Evolutionary conservation across 2,797 vertebrate genomes (phyloP), one percentile per base, ranked within the genome.

Genomic region (Sebastiscus tertius): DNA sequence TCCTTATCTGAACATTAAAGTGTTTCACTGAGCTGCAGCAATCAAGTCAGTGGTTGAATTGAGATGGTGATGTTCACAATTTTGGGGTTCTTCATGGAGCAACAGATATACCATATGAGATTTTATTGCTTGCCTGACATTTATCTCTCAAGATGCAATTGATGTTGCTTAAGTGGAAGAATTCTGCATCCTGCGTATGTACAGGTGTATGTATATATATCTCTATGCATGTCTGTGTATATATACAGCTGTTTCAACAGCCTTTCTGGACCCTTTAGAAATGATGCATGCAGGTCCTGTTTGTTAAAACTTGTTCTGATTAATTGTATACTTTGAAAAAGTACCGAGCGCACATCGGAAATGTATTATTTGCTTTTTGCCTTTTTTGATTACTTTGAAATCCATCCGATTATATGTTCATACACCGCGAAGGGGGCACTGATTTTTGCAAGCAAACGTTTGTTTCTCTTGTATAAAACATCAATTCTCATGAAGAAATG

Each of bases 381-480:
- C 91, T 94, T 93, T 94, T 65, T 94, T 95, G 85, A 89, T 94
- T 94, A 84, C 77, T 91, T 95, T 94, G 72, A 93, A 93, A 92
- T 94, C 90, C 95, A 95, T 95, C 94, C 91, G 87, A 95, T 96
- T 49, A 93, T 87, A 79, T 87, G 83, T 95, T 90, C 92, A 92
- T 83, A 95, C 87, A 94, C 95, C 95, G 94, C 92, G 88, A 95
- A 93, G 86, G 90, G 88, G 91, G 90, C 89, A 92, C 89, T 39
- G 84, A 84, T 84, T 88, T 82, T 84, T 96, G 93, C 96, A 87
- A 95, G 93, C 95, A 90, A 95, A 94, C 91, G 84, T 90, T 93
- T 93, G 92, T 93, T 95, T 95, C 94, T 96, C 92, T 94, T 95
- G 94, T 96, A 94, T 65, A 96, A 93, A 95, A 93, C 90, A 95